Base-by-base conservation (phyloP, 2,797 vertebrate species). In the Chelon auratus region DNA sequence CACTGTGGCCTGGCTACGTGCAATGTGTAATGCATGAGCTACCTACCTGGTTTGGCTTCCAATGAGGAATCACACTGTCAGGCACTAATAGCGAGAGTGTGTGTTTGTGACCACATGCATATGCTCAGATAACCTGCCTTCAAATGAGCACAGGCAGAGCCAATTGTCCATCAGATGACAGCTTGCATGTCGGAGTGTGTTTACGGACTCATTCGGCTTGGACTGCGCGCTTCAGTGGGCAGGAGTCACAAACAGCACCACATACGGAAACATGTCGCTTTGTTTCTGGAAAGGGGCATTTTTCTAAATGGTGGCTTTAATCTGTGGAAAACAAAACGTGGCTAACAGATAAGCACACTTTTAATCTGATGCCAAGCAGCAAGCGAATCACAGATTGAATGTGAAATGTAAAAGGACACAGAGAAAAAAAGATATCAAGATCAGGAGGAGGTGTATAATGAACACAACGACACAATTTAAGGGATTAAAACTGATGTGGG, bases 1-100 rank as follows among this genome's bases (percentile, higher is more conserved):
- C 80, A 80, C 73, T 80, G 75, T 75, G 78, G 72, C 68, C 81
- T 81, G 62, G 51, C 50, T 73, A 14, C 84, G 78, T 87, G 77
- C 57, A 26, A 70, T 84, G 87, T 26, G 74, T 88, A 91, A 89
- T 89, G 68, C 82, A 89, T 90, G 72, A 87, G 68, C 62, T 42
- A 78, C 42, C 30, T 62, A 84, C 85, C 77, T 87, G 80, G 58
- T 72, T 68, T 82, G 83, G 78, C 85, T 92, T 85, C 63, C 79
- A 91, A 88, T 88, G 82, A 93, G 80, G 61, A 77, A 77, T 68
- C 68, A 72, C 75, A 74, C 63, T 65, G 62, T 68, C 69, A 80
- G 60, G 30, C 2, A 15, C 68, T 77, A 73, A 83, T 81, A 60
- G 58, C 37, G 9, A 14, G 33, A n/a, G 58, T 68, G 48, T 39